phyloP scores from a whole-genome alignment of 2,888 invertebrate species.

The Carcina quercana region DNA sequence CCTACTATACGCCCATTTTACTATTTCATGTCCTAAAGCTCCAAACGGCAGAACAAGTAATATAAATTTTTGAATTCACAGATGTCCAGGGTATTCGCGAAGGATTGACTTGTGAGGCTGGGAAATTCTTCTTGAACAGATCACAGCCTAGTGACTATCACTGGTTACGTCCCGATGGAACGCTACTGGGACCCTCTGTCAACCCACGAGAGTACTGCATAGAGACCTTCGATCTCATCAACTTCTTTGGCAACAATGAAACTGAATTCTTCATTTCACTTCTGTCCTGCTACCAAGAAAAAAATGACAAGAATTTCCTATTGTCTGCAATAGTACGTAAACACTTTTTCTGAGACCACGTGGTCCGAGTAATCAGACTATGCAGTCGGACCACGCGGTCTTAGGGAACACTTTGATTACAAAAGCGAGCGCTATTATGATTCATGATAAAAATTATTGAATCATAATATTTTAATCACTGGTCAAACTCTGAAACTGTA shows the following conservation, averaged over 20 bases:
- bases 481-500: no score
- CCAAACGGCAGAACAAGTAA: no score
- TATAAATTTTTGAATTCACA: conserved; percentile 26
- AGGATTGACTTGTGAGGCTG: conserved; percentile 32
- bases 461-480: no score
- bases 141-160: conserved; percentile 33
- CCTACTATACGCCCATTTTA: no score
- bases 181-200: conserved; percentile 26
- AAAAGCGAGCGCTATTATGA: no score
- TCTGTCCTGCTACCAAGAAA: conserved; percentile 42
- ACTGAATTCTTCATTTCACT: no score
- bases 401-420: no score
- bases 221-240: conserved; percentile 50
- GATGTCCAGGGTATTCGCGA: conserved; percentile 47
- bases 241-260: conserved; percentile 34
- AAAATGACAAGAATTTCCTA: conserved; percentile 37
- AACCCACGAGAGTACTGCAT: conserved; percentile 49
- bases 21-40: no score
- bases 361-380: no score
- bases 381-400: no score
- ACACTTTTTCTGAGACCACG: no score
- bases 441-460: no score
- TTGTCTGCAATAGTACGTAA: conserved; percentile 57
- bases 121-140: conserved; percentile 42
- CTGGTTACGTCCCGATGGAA: conserved; percentile 33